Base-by-base conservation (phyloP, 2,797 vertebrate species). In the Cossypha niveicapilla region DNA sequence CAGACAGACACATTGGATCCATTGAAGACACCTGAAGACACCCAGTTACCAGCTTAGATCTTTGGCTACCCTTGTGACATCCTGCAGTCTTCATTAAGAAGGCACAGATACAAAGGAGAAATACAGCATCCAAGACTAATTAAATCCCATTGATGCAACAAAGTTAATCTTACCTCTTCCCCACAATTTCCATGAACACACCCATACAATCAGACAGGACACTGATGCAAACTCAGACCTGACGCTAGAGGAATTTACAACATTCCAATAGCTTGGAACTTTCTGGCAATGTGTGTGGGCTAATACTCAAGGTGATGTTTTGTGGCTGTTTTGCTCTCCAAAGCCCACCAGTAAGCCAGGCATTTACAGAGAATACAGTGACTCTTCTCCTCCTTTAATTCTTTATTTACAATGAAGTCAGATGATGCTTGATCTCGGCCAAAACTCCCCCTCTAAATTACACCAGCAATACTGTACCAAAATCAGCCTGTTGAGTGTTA, bases 401-500 rank as follows among this genome's bases (percentile, higher is more conserved):
- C 15, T 70, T 63, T 65, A 68, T 30, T 48, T 72, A 89, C 42
- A 75, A 13, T 32, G 24, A 63, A 73, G 45, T 68, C 27, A 91
- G 16, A 71, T 6, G 16, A 91, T 58, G 47, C 39, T 66, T 66
- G 30, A 81, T 92, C 75, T 37, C 19, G 28, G n/a, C 2, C 17
- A 42, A 58, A 50, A 15, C 7, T 0, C 0, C 0, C 10, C 3
- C n/a, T 30, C 21, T 21, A 37, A 86, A 58, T 48, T 56, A 74
- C n/a, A 65, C 70, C 9, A 48, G 79, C 41, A 80, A 58, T 28
- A 63, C 28, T 47, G 9, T 18, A 53, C 30, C 51, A 76, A 70
- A 74, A 82, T 28, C 11, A 67, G 27, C 3, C 32, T 32, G 15
- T 2, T 56, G 48, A 50, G 18, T 25, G 22, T 53, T 91, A 45